phyloP scores from a whole-genome alignment of 2,113 vertebrate species.

The Agapornis roseicollis region DNA sequence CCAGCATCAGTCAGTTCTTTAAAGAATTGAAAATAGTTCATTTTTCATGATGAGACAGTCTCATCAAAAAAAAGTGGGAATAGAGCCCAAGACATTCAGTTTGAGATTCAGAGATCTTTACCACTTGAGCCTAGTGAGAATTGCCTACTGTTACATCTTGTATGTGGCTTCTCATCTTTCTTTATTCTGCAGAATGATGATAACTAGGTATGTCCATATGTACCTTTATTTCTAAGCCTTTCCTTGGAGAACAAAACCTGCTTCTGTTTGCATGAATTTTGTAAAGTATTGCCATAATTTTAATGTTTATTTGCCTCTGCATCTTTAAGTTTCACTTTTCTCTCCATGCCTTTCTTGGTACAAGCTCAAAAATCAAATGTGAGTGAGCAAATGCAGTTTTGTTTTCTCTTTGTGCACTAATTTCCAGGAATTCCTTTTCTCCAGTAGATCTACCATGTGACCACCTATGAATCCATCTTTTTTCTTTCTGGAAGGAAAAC shows the following conservation, averaged over 20 bases:
- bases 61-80: conserved; percentile 4
- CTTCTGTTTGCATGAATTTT: not conserved
- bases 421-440: not conserved
- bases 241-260: not conserved
- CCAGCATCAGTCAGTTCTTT: not conserved
- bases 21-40: not conserved
- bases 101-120: not conserved
- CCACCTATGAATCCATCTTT: not conserved
- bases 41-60: conserved; percentile 8
- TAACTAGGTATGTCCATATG: not conserved
- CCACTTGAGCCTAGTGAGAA: not conserved
- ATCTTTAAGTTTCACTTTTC: not conserved
- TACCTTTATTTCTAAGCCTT: not conserved
- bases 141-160: not conserved
- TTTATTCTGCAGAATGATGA: not conserved
- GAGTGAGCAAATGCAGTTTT: not conserved
- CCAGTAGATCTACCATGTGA: not conserved
- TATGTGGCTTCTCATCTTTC: not conserved
- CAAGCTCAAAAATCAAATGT: not conserved
- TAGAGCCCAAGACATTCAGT: not conserved
- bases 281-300: not conserved
- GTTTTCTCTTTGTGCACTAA: not conserved
- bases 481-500: not conserved
- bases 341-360: not conserved
- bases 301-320: not conserved